Percentiles rank a stretch among this genome's conserved stretches.
Conservation (phyloP, 2,113 vertebrate genomes). For the Hucho hucho region DNA sequence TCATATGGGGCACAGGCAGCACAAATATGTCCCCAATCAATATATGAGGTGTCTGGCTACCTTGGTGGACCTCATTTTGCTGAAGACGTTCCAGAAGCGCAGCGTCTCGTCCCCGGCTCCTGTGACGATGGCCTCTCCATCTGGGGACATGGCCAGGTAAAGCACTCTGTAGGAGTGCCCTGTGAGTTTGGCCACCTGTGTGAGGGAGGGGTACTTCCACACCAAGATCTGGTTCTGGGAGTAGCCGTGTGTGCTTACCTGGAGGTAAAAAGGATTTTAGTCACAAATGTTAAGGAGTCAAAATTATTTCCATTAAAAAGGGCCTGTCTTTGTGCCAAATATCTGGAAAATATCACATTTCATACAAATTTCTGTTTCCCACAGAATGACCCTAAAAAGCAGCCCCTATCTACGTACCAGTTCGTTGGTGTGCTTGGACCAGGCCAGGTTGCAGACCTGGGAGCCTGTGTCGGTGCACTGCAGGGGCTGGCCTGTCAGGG, state of each 20-base stretch:
- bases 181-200: conserved; percentile 96
- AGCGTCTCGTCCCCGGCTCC: conserved; percentile 96
- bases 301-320: no score
- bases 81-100: conserved; percentile 98
- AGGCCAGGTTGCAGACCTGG: conserved; percentile 98
- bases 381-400: no score
- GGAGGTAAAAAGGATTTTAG: not conserved
- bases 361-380: no score
- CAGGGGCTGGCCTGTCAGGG: conserved; percentile 91
- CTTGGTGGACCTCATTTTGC: conserved; percentile 97
- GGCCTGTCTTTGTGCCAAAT: no score
- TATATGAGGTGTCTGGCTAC: conserved; percentile 56
- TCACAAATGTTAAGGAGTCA: no score
- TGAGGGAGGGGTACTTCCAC: conserved; percentile 97
- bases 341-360: no score
- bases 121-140: conserved; percentile 97
- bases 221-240: conserved; percentile 99
- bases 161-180: conserved; percentile 97
- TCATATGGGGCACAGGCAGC: no score
- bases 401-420: conserved; percentile 75
- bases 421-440: conserved; percentile 98
- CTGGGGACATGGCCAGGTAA: conserved; percentile 98
- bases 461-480: conserved; percentile 97
- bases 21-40: no score
- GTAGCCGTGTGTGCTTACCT: conserved; percentile 98